Evolutionary conservation across 2,888 invertebrate species (phyloP).

Genomic region (Volucella bombylans): DNA sequence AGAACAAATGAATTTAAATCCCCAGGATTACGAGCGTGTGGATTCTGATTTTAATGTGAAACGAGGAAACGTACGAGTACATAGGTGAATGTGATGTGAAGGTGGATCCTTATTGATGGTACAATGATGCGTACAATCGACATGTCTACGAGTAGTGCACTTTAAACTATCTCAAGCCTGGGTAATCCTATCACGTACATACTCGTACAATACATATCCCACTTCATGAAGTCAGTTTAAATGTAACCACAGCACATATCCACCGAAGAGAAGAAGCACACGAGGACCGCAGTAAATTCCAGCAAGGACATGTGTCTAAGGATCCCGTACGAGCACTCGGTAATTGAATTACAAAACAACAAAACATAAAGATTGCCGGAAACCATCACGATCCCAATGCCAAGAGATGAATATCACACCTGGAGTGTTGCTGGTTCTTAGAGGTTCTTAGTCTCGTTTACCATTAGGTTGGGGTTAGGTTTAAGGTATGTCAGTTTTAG

Average conservation of each 20-base stretch:
- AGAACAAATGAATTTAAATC: no score
- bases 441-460: neutral
- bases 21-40: no score
- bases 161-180: neutral
- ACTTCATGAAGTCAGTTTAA: no score
- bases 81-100: no score
- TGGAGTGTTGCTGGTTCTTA: conserved; percentile 35
- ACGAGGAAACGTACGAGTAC: no score
- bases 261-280: neutral
- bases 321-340: neutral
- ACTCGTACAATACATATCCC: neutral
- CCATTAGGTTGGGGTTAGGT: neutral
- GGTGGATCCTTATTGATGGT: conserved; percentile 8
- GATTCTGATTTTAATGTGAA: no score
- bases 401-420: conserved; percentile 68
- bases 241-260: no score
- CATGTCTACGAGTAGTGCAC: no score
- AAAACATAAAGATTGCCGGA: conserved; percentile 52
- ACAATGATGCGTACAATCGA: neutral
- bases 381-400: conserved; percentile 27
- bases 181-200: conserved; percentile 11
- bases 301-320: conserved; percentile 9
- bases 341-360: conserved; percentile 66
- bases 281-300: conserved; percentile 1
- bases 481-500: neutral